phyloP scores from a whole-genome alignment of 2,113 vertebrate species.

The Pao palembangensis region DNA sequence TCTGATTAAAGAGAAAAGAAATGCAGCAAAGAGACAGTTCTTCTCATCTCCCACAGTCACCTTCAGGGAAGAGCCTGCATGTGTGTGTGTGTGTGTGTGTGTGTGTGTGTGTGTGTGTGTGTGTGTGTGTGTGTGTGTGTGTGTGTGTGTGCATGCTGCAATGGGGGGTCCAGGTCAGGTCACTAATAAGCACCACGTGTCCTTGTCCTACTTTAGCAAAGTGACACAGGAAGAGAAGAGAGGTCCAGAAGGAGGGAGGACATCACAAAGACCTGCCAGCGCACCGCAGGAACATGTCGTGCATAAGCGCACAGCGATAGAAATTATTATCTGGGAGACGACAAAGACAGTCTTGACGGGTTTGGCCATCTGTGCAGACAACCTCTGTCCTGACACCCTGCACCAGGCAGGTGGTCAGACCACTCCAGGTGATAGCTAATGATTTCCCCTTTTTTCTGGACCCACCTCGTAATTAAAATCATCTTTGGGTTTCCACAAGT shows the following conservation, averaged over 20 bases:
- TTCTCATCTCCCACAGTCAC: constrained; percentile 51
- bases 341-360: too few species aligned
- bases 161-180: constrained; percentile 22
- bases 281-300: constrained; percentile 45
- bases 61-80: constrained; percentile 29
- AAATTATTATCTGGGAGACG: too few species aligned
- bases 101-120: constrained; percentile 10
- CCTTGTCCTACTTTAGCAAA: constrained; percentile 64
- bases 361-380: too few species aligned
- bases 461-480: too few species aligned
- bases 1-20: constrained; percentile 49
- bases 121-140: constrained; percentile 5
- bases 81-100: constrained; percentile 4
- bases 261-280: constrained; percentile 35
- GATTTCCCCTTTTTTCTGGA: too few species aligned
- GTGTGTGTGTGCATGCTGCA: constrained; percentile 1
- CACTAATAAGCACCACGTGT: constrained; percentile 56
- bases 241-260: constrained; percentile 14
- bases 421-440: too few species aligned
- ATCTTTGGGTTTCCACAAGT: too few species aligned
- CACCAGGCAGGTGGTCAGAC: too few species aligned
- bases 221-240: constrained; percentile 3
- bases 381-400: too few species aligned
- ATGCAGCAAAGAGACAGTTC: constrained; percentile 46
- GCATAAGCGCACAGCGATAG: constrained; percentile 3